Conservation (phyloP, 2,113 vertebrate species). For the Setophaga coronata region DNA sequence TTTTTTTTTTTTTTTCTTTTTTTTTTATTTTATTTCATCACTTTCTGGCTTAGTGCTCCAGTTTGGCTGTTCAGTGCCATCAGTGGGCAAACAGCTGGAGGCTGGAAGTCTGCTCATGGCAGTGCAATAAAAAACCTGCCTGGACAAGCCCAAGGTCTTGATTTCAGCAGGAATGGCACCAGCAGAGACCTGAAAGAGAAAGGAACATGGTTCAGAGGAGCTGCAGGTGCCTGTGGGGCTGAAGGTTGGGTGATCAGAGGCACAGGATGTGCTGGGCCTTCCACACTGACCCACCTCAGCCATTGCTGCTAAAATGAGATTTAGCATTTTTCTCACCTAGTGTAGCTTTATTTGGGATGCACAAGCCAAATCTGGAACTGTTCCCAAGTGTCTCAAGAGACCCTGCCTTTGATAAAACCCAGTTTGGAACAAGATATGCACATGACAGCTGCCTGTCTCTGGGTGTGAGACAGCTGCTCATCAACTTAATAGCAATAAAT, state of each 20-base stretch:
- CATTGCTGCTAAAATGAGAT: background rate
- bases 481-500: conserved; percentile 50
- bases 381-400: background rate
- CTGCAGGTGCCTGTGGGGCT: background rate
- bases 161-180: background rate
- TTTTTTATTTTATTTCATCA: background rate
- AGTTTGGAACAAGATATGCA: background rate
- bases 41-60: background rate
- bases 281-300: fast-evolving
- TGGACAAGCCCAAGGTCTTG: background rate
- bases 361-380: background rate
- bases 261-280: background rate
- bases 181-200: background rate
- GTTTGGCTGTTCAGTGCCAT: background rate
- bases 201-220: background rate
- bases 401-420: background rate
- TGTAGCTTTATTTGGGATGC: background rate
- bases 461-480: background rate
- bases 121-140: background rate
- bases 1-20: background rate
- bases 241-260: fast-evolving
- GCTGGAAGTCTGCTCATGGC: background rate
- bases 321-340: background rate
- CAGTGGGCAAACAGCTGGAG: fast-evolving
- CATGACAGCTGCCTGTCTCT: background rate